Conservation (phyloP, 2,888 invertebrate species). For the Scrobipalpa atriplicella region DNA sequence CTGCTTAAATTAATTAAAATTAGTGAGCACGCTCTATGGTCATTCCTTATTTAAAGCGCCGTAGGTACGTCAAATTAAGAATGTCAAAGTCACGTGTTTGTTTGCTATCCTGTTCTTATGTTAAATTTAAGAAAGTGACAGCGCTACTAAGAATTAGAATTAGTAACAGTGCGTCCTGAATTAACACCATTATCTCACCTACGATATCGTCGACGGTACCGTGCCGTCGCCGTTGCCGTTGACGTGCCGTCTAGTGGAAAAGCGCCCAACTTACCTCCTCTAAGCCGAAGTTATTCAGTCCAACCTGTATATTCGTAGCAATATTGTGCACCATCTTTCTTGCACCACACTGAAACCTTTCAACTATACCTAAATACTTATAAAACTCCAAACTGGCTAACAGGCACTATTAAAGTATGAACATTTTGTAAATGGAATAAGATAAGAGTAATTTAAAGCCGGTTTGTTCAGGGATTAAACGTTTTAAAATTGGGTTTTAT, state of each 20-base stretch:
- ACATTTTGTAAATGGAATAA: neutral
- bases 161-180: no score
- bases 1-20: no score
- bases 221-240: neutral
- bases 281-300: constrained; percentile 47
- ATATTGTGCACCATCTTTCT: constrained; percentile 56
- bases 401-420: neutral
- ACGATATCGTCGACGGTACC: no score
- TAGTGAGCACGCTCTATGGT: no score
- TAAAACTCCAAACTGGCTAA: neutral
- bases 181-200: no score
- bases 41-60: no score
- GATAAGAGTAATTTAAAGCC: neutral
- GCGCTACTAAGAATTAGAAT: no score
- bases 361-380: no score
- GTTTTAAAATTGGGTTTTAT: neutral
- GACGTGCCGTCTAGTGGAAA: neutral
- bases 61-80: no score
- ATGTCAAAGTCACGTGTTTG: no score
- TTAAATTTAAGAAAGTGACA: no score
- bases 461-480: neutral
- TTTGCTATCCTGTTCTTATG: no score
- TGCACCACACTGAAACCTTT: neutral
- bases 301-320: constrained; percentile 46
- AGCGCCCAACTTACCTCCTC: constrained; percentile 29